phyloP scores from a whole-genome alignment of 2,888 invertebrate species.

The Tinea semifulvella region DNA sequence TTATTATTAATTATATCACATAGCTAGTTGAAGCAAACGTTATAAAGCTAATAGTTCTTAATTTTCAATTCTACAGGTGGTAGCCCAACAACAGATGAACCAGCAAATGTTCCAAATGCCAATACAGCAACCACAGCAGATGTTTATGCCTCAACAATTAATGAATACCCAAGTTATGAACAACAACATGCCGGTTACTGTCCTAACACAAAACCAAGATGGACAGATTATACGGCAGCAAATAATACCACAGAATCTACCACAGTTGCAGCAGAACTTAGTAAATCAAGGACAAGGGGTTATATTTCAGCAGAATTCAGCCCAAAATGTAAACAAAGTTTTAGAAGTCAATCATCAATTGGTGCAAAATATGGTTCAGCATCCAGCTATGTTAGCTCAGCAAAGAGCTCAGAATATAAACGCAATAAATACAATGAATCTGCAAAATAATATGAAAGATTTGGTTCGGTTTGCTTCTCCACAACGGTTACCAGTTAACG shows the following conservation, averaged over 20 bases:
- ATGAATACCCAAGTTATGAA: not conserved
- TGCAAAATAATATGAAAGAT: not conserved
- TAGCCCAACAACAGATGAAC: not conserved
- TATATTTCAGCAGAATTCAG: not conserved
- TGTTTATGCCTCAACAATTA: constrained; percentile 5
- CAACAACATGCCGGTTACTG: constrained; percentile 5
- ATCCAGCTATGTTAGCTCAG: not conserved
- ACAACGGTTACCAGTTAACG: not conserved
- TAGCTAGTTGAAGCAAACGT: no score
- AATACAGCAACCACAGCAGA: not conserved
- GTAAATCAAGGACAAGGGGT: constrained; percentile 4
- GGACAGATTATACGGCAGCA: constrained; percentile 8
- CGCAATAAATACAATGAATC: not conserved
- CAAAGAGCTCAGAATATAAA: not conserved
- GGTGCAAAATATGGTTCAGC: not conserved
- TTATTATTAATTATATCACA: no score
- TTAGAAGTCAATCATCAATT: not conserved
- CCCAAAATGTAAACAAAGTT: not conserved
- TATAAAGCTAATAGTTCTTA: no score
- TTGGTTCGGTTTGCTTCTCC: not conserved
- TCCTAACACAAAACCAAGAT: constrained; percentile 7
- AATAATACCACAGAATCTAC: constrained; percentile 11
- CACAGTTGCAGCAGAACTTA: constrained; percentile 21
- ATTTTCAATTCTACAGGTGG: not conserved
- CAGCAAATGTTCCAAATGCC: constrained; percentile 9